These are phyloP conservation scores for Morphnarchus princeps DNA, from an alignment of 2,113 vertebrate genomes.

Conservation along the genomic window DNA sequence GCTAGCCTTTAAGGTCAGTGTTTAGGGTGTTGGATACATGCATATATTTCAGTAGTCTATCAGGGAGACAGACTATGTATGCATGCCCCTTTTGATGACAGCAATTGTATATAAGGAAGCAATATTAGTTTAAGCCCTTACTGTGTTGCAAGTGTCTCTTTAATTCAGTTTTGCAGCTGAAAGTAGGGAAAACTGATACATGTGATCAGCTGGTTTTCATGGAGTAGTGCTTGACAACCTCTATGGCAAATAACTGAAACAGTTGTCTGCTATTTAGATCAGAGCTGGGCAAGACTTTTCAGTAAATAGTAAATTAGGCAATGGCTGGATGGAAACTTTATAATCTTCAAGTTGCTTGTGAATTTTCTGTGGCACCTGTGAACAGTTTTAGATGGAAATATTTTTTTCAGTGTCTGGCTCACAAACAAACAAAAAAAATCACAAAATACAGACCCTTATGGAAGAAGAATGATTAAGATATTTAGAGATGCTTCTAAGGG, in stretches of 20 bases:
- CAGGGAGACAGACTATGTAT: neutral
- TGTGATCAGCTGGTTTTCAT: neutral
- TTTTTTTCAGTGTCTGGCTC: neutral
- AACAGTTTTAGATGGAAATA: neutral
- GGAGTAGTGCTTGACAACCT: neutral
- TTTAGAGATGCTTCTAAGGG: neutral
- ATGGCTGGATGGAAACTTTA: neutral
- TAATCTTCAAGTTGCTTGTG: neutral
- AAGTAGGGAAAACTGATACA: neutral
- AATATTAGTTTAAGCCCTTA: neutral
- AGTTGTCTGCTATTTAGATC: neutral
- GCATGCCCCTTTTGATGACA: neutral
- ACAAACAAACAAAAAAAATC: neutral
- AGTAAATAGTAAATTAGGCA: neutral
- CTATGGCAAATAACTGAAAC: neutral
- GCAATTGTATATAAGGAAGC: neutral
- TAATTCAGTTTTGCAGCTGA: neutral
- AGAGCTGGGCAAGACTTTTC: neutral
- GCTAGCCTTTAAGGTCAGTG: neutral
- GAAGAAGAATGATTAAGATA: neutral
- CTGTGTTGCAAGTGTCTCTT: neutral
- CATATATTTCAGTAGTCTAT: neutral
- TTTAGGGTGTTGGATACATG: neutral
- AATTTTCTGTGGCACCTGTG: neutral
- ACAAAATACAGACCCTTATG: neutral